Evolutionary conservation across 2,888 invertebrate genomes (phyloP), one percentile per base, ranked within the genome.

Genomic region (Linnaemya vulpina): DNA sequence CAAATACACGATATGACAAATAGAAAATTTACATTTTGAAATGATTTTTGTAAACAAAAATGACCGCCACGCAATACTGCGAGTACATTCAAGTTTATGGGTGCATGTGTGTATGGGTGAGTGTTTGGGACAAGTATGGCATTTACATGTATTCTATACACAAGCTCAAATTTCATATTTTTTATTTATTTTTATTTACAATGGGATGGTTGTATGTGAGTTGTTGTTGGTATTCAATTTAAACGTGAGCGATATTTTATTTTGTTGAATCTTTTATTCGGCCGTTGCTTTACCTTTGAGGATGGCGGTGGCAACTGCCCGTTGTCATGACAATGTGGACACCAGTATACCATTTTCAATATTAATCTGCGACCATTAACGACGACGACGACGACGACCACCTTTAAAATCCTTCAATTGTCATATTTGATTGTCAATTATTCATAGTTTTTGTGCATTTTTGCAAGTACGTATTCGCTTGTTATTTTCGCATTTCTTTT

Each of bases 311-410:
- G 91, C 88, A 91, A 88, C 85, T 88, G 88, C 70, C 88, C 88
- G 86, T 88, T 88, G 62, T 91, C 90, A 88, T 91, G 90, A 86
- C 90, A 91, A 87, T 91, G 89, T 83, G 90, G 91, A 88, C 90
- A 91, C 90, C 90, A 91, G 89, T 88, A 87, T 60, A 87, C 88
- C 87, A 88, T 88, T 81, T 81, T 77, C 80, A 79, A 78, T 85
- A 83, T 71, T 77, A 83, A 83, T 71, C 58, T 76, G 58, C 71
- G 70, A 58, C 65, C 82, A 82, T 70, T 76, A 63, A 40, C 75
- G 55, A 55, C n/a, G n/a, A n/a, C n/a, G n/a, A n/a, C n/a, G n/a
- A n/a, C n/a, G n/a, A n/a, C 62, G 68, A 75, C 35, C 63, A 71
- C 76, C 71, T 73, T 71, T 77, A 65, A 74, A 77, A 71, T 83